These are phyloP conservation scores for Cyprinodon variegatus DNA, from an alignment of 2,113 vertebrate genomes.

Conservation along the genomic window DNA sequence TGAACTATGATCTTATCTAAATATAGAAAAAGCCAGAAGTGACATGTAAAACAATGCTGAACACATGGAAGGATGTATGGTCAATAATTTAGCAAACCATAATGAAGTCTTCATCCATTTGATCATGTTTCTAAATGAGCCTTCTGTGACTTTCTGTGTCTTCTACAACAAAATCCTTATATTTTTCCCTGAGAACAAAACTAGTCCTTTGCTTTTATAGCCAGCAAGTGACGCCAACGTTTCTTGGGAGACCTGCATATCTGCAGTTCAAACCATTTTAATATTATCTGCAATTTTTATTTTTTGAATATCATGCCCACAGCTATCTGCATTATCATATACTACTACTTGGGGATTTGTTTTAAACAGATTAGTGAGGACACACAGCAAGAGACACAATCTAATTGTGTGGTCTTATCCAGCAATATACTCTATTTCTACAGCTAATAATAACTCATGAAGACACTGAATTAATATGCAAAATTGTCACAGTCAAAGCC, in stretches of 20 bases:
- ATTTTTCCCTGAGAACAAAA: slow-evolving; percentile 18
- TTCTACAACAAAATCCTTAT: slow-evolving; percentile 3
- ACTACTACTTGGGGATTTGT: slow-evolving; percentile 32
- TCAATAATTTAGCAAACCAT: slow-evolving; percentile 11
- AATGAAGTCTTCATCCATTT: not conserved
- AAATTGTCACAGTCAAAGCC: slow-evolving; percentile 27
- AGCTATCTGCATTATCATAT: slow-evolving; percentile 10
- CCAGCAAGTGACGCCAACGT: slow-evolving; percentile 27
- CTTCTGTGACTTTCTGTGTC: slow-evolving; percentile 6
- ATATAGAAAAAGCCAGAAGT: not conserved
- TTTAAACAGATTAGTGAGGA: slow-evolving; percentile 36
- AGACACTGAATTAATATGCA: not conserved
- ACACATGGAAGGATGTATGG: not conserved
- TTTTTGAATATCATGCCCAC: slow-evolving; percentile 50
- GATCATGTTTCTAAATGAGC: slow-evolving; percentile 1
- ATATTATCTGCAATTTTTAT: slow-evolving; percentile 33
- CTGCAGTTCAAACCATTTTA: slow-evolving; percentile 32
- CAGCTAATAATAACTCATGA: not conserved
- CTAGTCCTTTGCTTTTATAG: slow-evolving; percentile 4
- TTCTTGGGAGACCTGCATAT: slow-evolving; percentile 22
- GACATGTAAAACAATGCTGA: not conserved
- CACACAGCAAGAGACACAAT: slow-evolving; percentile 25
- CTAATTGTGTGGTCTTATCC: slow-evolving; percentile 23
- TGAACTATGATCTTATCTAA: not conserved
- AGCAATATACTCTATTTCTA: not conserved